A percentile compares a stretch with the other conserved stretches of the same genome.
phyloP scores from a whole-genome alignment of 2,113 vertebrate genomes.

The Nestor notabilis region DNA sequence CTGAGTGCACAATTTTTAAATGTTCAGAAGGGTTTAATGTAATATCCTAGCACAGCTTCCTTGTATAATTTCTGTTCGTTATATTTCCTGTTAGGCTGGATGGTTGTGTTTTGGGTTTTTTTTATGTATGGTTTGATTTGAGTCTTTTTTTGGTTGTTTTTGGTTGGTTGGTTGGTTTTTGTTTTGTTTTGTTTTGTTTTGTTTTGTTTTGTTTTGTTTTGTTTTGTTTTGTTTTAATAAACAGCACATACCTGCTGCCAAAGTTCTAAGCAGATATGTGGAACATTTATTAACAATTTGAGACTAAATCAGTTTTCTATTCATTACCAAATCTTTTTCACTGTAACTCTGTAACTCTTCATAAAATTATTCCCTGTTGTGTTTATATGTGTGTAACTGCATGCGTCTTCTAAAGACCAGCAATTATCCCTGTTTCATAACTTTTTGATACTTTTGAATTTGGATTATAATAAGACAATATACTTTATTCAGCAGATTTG shows the following conservation, averaged over 20 bases:
- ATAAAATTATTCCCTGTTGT: not conserved
- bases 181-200: not conserved
- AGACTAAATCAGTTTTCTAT: conserved; percentile 1
- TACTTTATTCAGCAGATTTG: conserved; percentile 80
- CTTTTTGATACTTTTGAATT: conserved; percentile 67
- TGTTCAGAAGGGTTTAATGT: not conserved
- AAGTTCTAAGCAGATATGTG: conserved; percentile 5
- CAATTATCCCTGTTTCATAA: conserved; percentile 45
- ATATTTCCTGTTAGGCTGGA: not conserved
- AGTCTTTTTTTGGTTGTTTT: not conserved
- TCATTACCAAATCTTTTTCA: not conserved
- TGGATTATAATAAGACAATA: conserved; percentile 73
- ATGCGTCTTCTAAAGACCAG: conserved; percentile 18
- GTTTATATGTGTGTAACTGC: not conserved
- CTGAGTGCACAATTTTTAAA: not conserved
- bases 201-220: not conserved
- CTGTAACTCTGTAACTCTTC: not conserved
- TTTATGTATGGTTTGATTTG: not conserved
- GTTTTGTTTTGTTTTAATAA: not conserved
- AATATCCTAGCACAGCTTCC: not conserved
- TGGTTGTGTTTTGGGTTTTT: not conserved
- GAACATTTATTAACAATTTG: not conserved
- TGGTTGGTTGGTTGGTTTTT: not conserved
- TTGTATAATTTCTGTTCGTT: not conserved
- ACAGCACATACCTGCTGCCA: not conserved